Evolutionary conservation across 2,888 invertebrate species (phyloP), one percentile per base, ranked within the genome.

Genomic region (Catonia carolina): DNA sequence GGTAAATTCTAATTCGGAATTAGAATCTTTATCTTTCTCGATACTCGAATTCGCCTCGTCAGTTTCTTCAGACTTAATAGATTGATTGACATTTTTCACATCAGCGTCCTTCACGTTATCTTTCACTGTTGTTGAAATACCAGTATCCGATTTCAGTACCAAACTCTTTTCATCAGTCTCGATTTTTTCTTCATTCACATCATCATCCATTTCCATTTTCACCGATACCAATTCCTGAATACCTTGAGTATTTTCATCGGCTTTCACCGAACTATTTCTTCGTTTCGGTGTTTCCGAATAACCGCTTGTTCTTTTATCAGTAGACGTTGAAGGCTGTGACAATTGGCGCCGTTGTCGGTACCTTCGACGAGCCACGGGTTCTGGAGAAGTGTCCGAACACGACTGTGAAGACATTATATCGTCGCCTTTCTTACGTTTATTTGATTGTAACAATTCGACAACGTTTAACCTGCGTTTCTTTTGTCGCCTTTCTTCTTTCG

Each of bases 401-500:
- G 27, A 27, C 8, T 27, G 27, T 27, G 27, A 27, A 6, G 27
- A 27, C 8, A 27, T 6, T 6, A 27, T 27, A 6, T 27, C 27
- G 8, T 47, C 27, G 20, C 20, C 27, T 42, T 33, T 56, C 18
- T 42, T 17, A 20, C 18, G 50, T 51, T 51, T 42, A 14, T 51
- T 42, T 12, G 58, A 53, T n/a, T 35, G 45, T 12, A 50, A 58
- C 7, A 54, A 41, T 45, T 58, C 58, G 4, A 50, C 39, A 8
- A 58, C 54, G 20, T 58, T 50, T 8, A 54, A 41, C 42, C 50
- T 39, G 4, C 58, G 58, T 49, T 64, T 64, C 35, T 61, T 42
- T 47, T 61, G 58, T 14, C 64, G 36, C 53, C 64, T 51, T 31
- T 63, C 64, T 56, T 63, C 62, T 51, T 64, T 64, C 0, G 64